Evolutionary conservation across 2,113 vertebrate genomes (phyloP), one percentile per base, ranked within the genome.

Genomic region (Mesocricetus auratus): DNA sequence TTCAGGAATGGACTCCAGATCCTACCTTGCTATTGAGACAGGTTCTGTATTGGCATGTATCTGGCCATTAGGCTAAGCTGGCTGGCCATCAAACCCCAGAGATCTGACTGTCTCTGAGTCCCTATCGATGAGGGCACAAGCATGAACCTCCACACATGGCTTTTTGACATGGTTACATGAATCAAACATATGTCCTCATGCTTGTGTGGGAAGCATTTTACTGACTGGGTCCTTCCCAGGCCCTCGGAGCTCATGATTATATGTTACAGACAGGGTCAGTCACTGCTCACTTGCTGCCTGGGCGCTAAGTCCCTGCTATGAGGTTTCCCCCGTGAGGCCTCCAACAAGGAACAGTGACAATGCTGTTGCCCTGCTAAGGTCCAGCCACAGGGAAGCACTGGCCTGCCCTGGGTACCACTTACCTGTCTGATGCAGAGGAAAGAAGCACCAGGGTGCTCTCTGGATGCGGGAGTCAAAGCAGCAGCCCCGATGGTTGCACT

Each of bases 401-500:
- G 3, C 39, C 15, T 1, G 4, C 39, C 71, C 68, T n/a, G 50
- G 62, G 2, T 0, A 21, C 2, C 0, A 0, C 4, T 95, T 42
- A 73, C 91, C 82, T 15, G 47, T 66, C 5, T 42, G 31, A 56
- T 93, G 42, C 15, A 94, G 90, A 24, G 96, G 98, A 58, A 91
- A 98, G 96, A 94, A 98, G 95, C 98, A 98, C 96, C 97, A 97
- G 62, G 97, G 66, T 69, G 96, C 60, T 1, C 13, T 39, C 0
- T 26, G 89, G 73, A 93, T 47, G 13, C 95, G 97, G 36, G 90
- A 89, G 83, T 97, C 98, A 10, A 96, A 98, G 47, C 96, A 98
- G 69, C 95, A 97, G 50, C 97, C 96, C 33, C 94, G 96, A 31
- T 31, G 60, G 3, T 64, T 92, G 64, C 98, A 97, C 16, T 96